A percentile compares a stretch with the other conserved stretches of the same genome.
Conservation (phyloP, 2,113 vertebrate species). For the Peromyscus polionotus region DNA sequence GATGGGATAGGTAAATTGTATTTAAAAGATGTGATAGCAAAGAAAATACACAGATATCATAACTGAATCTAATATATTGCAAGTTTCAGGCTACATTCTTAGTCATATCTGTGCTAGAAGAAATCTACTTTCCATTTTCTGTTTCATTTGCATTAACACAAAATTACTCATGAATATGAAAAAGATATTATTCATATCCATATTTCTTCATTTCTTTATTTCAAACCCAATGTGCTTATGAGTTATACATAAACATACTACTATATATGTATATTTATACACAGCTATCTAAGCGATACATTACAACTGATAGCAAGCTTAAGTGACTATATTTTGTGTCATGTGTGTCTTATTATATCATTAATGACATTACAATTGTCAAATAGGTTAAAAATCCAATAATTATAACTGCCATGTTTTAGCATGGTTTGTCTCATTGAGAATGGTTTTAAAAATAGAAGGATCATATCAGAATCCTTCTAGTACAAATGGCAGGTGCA, state of each 20-base stretch:
- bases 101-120: conserved; percentile 64
- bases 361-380: conserved; percentile 76
- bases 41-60: conserved; percentile 59
- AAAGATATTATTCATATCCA: conserved; percentile 65
- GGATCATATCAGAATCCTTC: conserved; percentile 25
- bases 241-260: conserved; percentile 44
- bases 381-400: conserved; percentile 70
- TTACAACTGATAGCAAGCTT: conserved; percentile 45
- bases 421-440: conserved; percentile 61
- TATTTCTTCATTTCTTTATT: conserved; percentile 63
- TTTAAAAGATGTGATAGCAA: conserved; percentile 65
- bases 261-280: conserved; percentile 21
- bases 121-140: conserved; percentile 69
- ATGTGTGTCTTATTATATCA: conserved; percentile 62
- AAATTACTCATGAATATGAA: conserved; percentile 71
- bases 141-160: conserved; percentile 66
- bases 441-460: conserved; percentile 40
- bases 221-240: conserved; percentile 52
- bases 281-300: conserved; percentile 24
- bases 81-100: conserved; percentile 56
- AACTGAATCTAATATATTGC: conserved; percentile 62
- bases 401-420: conserved; percentile 72
- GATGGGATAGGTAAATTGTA: conserved; percentile 45
- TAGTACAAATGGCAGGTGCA: background rate
- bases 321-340: conserved; percentile 58